phyloP scores from a whole-genome alignment of 2,888 invertebrate genomes.

The Microplitis manilae region DNA sequence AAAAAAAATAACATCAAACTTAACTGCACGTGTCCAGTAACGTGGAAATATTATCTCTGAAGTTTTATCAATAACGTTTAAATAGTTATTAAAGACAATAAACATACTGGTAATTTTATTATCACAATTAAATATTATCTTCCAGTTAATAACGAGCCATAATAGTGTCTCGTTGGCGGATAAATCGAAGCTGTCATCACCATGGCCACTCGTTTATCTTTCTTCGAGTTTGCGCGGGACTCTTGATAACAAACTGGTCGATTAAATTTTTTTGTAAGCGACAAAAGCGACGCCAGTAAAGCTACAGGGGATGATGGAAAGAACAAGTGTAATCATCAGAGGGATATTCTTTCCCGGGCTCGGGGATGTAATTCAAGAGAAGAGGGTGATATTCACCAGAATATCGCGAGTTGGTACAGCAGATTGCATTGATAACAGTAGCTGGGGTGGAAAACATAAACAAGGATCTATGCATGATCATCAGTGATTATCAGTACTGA shows the following conservation, averaged over 20 bases:
- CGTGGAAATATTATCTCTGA: neutral
- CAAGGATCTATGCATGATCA: neutral
- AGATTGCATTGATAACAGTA: conserved; percentile 25
- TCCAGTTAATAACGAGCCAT: neutral
- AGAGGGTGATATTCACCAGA: neutral
- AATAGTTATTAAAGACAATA: conserved; percentile 1
- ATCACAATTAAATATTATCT: conserved; percentile 3
- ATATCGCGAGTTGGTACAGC: conserved; percentile 28
- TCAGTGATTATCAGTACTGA: neutral
- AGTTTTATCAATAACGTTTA: neutral
- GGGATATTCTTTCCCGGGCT: conserved; percentile 7
- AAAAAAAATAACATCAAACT: conserved; percentile 11
- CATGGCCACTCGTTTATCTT: conserved; percentile 23
- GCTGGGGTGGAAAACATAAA: conserved; percentile 4
- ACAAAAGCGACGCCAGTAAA: conserved; percentile 31
- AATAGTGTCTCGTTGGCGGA: conserved; percentile 6
- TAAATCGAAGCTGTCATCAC: conserved; percentile 19
- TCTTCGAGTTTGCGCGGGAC: conserved; percentile 38
- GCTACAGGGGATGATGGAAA: conserved; percentile 8
- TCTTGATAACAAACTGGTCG: conserved; percentile 33
- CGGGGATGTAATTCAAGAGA: conserved; percentile 4
- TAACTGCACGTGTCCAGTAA: conserved; percentile 23
- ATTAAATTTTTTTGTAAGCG: conserved; percentile 26
- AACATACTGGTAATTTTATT: conserved; percentile 4
- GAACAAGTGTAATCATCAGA: conserved; percentile 6